Conservation (phyloP, 30 jellyfish, hydroid and myxozoan species). For the Chrysaora quinquecirrha region DNA sequence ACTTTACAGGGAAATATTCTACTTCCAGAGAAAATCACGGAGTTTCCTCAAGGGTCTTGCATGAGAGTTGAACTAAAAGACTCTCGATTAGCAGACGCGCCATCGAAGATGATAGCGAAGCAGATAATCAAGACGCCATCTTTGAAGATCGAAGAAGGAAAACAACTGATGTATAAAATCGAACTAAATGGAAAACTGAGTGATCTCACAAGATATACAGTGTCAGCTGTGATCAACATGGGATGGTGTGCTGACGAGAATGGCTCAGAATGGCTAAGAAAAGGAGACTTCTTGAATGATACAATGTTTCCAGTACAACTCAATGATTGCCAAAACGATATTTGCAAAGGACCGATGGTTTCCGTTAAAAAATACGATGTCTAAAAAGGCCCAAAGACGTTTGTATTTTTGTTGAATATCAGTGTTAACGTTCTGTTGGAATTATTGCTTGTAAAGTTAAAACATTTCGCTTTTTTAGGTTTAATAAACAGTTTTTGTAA, state of each 20-base stretch:
- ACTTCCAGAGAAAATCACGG: background rate
- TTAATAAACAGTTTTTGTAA: no score
- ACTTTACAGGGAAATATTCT: background rate
- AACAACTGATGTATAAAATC: background rate
- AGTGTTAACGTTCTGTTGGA: no score
- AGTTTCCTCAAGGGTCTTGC: background rate
- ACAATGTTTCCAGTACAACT: slow-evolving; percentile 23
- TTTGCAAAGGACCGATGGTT: slow-evolving; percentile 48
- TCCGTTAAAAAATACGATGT: background rate
- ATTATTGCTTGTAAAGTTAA: no score
- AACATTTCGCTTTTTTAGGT: no score
- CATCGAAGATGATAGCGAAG: background rate
- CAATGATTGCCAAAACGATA: slow-evolving; percentile 36
- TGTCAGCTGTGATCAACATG: slow-evolving; percentile 29
- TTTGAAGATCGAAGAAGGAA: background rate
- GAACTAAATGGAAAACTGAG: slow-evolving; percentile 1
- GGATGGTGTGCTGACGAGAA: slow-evolving; percentile 55
- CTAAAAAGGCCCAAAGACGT: no score
- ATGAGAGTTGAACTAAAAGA: background rate
- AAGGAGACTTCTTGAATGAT: slow-evolving; percentile 48
- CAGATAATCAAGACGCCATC: background rate
- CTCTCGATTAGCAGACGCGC: background rate
- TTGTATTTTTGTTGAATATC: no score
- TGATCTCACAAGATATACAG: slow-evolving; percentile 5
- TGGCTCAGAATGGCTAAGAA: slow-evolving; percentile 45